These are phyloP conservation scores for Chaenodraco wilsoni DNA, from an alignment of 2,797 vertebrate genomes.

Conservation along the genomic window DNA sequence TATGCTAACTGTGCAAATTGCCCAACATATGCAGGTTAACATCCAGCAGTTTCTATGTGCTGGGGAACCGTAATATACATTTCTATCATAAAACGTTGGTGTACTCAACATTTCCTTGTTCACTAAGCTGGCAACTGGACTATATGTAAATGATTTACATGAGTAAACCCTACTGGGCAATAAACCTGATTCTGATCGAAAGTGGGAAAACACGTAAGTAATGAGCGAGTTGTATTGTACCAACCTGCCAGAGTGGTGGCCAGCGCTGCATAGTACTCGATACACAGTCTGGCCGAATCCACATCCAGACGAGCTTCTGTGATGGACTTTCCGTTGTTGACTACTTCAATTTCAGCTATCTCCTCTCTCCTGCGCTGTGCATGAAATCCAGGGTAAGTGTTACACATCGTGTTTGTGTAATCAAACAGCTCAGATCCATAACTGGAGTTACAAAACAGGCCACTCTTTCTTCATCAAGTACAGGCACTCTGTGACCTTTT, in stretches of 20 bases:
- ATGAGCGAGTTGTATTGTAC: slow-evolving; percentile 3
- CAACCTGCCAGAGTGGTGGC: slow-evolving; percentile 88
- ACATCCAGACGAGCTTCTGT: slow-evolving; percentile 92
- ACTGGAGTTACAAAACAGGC: background rate
- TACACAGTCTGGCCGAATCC: slow-evolving; percentile 88
- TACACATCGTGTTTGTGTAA: background rate
- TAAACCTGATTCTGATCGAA: too few species aligned
- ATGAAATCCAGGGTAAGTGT: slow-evolving; percentile 12
- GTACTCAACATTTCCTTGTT: too few species aligned
- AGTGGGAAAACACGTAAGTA: background rate
- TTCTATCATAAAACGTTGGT: too few species aligned
- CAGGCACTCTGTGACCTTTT: background rate
- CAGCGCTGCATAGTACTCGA: slow-evolving; percentile 93
- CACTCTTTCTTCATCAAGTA: background rate
- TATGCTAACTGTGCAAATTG: too few species aligned
- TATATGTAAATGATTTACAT: too few species aligned
- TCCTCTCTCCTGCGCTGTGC: slow-evolving; percentile 86
- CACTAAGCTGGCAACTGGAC: too few species aligned
- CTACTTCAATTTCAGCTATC: slow-evolving; percentile 87
- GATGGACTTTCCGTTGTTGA: slow-evolving; percentile 96
- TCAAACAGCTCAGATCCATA: background rate
- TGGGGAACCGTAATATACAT: too few species aligned
- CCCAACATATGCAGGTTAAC: too few species aligned
- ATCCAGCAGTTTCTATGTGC: too few species aligned
- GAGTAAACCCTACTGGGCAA: too few species aligned